Base-by-base conservation (phyloP, 2,888 invertebrate species). In the Platerodrilus igneus region DNA sequence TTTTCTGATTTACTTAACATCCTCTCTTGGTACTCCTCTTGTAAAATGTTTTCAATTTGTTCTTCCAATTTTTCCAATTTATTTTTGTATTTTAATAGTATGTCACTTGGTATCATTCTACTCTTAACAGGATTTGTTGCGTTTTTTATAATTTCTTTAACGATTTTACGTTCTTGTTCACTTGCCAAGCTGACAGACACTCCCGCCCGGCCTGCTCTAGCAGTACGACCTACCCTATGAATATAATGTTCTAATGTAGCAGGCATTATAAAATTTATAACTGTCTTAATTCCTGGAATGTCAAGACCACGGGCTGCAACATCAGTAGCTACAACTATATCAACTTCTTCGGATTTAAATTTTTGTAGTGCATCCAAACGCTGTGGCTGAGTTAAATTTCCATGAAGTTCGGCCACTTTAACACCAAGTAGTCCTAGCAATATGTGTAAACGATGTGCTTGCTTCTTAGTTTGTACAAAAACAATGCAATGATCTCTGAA, bases 261-360 rank as follows among this genome's bases (percentile, higher is more conserved):
- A 0, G 97, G 97, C 83, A 97, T 83, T 0, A 91, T 86, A 69
- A 93, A 96, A 71, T 99, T 99, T 26, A 99, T 82, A 3, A 96
- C 96, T 8, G 96, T 96, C 70, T 91, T 89, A 0, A 97, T 94
- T 5, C 93, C 94, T n/a, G 87, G 83, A 53, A 97, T 97, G 70
- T 97, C 97, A 27, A 97, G 73, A 58, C 99, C 95, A 51, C 67
- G 56, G 23, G 68, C 95, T 0, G 99, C 97, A 6, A 99, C 96
- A 71, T 99, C 99, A 0, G 95, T 97, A 3, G 97, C 83, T 36
- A 99, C 78, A 16, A 67, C 51, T n/a, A 90, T 78, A 62, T 90
- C 89, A 3, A 82, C 81, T 59, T 78, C 78, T 56, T 87, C 86
- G 5, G 89, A 86, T 62, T 88, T 91, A 68, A 96, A 96, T 52